phyloP scores from a whole-genome alignment of 64 coral and sea anemone species.

The Platygyra sinensis region DNA sequence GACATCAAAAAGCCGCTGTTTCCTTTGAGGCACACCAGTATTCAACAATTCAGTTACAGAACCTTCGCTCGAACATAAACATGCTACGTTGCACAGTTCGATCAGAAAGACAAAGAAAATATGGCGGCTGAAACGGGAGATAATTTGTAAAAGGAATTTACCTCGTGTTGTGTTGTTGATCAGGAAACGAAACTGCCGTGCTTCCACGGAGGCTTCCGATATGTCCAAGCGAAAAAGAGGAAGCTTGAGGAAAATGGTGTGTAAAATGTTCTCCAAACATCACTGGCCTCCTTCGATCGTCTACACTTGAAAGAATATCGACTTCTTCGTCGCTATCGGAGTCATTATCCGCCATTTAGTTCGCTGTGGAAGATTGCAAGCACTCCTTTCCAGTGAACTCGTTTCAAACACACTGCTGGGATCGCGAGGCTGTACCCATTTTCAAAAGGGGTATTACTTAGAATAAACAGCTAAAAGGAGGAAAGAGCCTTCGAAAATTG shows the following conservation, averaged over 20 bases:
- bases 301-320: constrained; percentile 67
- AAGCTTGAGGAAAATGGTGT: constrained; percentile 3
- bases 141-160: constrained; percentile 26
- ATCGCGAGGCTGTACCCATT: constrained; percentile 29
- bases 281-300: constrained; percentile 15
- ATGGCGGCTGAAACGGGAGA: constrained; percentile 1
- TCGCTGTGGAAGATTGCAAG: constrained; percentile 37
- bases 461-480: background rate
- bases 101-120: constrained; percentile 39
- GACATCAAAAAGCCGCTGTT: background rate
- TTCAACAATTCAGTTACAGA: constrained; percentile 14
- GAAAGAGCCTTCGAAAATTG: constrained; percentile 10
- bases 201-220: constrained; percentile 45
- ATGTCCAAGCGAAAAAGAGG: constrained; percentile 32
- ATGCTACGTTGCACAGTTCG: constrained; percentile 19
- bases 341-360: constrained; percentile 68
- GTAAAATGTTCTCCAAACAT: constrained; percentile 53
- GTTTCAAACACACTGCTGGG: background rate
- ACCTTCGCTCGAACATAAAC: background rate
- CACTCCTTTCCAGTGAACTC: constrained; percentile 10
- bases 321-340: constrained; percentile 72
- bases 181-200: constrained; percentile 23
- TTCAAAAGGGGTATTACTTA: constrained; percentile 15
- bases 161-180: constrained; percentile 30
- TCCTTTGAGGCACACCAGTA: background rate